These are phyloP conservation scores for Geotria australis DNA, from an alignment of 2,797 vertebrate genomes.

Conservation along the genomic window DNA sequence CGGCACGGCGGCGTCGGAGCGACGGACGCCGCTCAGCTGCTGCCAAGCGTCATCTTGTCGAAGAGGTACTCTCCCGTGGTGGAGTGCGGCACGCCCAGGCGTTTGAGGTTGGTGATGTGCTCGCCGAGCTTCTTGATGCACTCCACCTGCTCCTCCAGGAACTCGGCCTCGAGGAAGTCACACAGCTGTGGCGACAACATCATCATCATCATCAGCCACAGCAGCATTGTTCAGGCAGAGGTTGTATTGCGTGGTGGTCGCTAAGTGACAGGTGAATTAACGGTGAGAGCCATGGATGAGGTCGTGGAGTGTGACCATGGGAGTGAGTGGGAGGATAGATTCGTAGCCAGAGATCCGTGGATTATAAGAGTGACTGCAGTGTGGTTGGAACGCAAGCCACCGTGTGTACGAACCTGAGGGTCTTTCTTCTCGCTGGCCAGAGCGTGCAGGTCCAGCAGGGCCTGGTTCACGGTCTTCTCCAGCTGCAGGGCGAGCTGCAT, in stretches of 20 bases:
- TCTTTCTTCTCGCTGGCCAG: constrained; percentile 22
- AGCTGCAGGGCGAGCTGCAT: constrained; percentile 50
- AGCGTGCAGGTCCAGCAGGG: constrained; percentile 40
- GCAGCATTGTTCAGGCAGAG: too few species aligned
- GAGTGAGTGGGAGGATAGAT: too few species aligned
- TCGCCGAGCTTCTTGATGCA: not conserved
- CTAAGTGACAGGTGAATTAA: too few species aligned
- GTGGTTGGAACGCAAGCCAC: too few species aligned
- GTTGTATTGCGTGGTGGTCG: too few species aligned
- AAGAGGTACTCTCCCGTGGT: not conserved
- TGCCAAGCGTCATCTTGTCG: not conserved
- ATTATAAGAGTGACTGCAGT: too few species aligned
- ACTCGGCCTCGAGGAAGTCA: not conserved
- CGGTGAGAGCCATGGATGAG: too few species aligned
- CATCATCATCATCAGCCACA: too few species aligned
- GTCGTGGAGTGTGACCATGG: too few species aligned
- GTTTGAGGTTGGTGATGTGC: not conserved
- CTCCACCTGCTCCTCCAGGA: not conserved
- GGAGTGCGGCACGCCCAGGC: not conserved
- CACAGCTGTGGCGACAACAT: not conserved
- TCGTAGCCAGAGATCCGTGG: too few species aligned
- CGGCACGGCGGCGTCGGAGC: too few species aligned
- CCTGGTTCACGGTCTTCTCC: constrained; percentile 62
- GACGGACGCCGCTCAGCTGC: too few species aligned
- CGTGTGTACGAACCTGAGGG: constrained; percentile 13